phyloP scores from a whole-genome alignment of 2,113 vertebrate species.

The Sinocyclocheilus anophthalmus region DNA sequence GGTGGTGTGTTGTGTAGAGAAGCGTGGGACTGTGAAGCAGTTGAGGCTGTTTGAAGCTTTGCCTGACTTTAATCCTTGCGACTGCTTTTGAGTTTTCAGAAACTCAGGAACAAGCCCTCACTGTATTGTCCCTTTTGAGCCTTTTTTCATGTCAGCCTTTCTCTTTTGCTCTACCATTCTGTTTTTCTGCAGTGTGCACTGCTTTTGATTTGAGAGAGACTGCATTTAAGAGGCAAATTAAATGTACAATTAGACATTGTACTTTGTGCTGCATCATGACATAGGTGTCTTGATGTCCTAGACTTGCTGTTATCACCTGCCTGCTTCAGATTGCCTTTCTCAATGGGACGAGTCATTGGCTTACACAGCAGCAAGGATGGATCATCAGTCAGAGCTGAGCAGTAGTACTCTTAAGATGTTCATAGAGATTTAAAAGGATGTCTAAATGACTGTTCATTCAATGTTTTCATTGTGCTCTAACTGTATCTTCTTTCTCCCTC shows the following conservation, averaged over 20 bases:
- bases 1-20: conserved; percentile 30
- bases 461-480: neutral
- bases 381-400: neutral
- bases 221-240: neutral
- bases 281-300: conserved; percentile 5
- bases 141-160: neutral
- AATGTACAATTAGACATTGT: neutral
- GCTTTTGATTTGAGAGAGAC: conserved; percentile 2
- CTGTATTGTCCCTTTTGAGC: neutral
- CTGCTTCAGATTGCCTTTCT: conserved; percentile 10
- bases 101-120: conserved; percentile 62
- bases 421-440: neutral
- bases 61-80: conserved; percentile 74
- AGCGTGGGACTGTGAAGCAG: conserved; percentile 66
- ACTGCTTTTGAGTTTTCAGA: conserved; percentile 62
- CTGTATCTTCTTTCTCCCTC: conserved; percentile 49
- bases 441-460: neutral
- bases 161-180: neutral
- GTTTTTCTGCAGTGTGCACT: neutral
- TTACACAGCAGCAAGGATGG: conserved; percentile 7
- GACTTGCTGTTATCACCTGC: neutral
- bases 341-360: neutral
- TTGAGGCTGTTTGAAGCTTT: conserved; percentile 65
- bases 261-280: neutral
- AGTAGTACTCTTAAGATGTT: neutral